Percentiles rank a stretch among this genome's conserved stretches.
Conservation (phyloP, 2,888 invertebrate species). For the Ditylenchus weischeri region DNA sequence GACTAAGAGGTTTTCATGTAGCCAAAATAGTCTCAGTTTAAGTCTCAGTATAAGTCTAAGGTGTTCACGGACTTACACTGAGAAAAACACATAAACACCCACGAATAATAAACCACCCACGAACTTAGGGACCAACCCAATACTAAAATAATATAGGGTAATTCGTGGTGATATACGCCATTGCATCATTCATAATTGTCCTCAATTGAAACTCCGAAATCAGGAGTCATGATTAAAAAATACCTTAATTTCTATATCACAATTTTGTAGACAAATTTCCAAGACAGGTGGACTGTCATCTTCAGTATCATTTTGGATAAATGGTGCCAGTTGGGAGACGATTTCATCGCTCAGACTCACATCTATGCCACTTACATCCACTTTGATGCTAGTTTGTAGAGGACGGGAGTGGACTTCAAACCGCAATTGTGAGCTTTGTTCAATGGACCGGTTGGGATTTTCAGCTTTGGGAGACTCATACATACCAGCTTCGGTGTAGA, state of each 20-base stretch:
- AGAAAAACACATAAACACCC: too few relatives aligned
- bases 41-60: too few relatives aligned
- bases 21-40: too few relatives aligned
- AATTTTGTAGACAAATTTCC: conserved; percentile 21
- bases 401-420: background rate
- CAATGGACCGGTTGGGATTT: background rate
- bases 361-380: conserved; percentile 16
- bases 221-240: background rate
- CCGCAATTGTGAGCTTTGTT: background rate
- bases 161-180: too few relatives aligned
- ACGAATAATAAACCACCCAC: too few relatives aligned
- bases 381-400: conserved; percentile 5
- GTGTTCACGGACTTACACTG: too few relatives aligned
- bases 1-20: too few relatives aligned
- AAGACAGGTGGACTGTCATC: conserved; percentile 11
- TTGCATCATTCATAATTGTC: too few relatives aligned
- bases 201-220: too few relatives aligned
- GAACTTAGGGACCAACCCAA: too few relatives aligned
- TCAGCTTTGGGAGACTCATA: conserved; percentile 2
- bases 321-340: conserved; percentile 21
- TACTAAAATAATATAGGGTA: too few relatives aligned
- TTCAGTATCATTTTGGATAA: conserved; percentile 16
- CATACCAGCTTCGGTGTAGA: conserved; percentile 16
- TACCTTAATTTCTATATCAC: conserved; percentile 22
- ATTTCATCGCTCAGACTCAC: conserved; percentile 22